Evolutionary conservation across 2,888 invertebrate genomes (phyloP), one percentile per base, ranked within the genome.

Genomic region (Folsomia candida): DNA sequence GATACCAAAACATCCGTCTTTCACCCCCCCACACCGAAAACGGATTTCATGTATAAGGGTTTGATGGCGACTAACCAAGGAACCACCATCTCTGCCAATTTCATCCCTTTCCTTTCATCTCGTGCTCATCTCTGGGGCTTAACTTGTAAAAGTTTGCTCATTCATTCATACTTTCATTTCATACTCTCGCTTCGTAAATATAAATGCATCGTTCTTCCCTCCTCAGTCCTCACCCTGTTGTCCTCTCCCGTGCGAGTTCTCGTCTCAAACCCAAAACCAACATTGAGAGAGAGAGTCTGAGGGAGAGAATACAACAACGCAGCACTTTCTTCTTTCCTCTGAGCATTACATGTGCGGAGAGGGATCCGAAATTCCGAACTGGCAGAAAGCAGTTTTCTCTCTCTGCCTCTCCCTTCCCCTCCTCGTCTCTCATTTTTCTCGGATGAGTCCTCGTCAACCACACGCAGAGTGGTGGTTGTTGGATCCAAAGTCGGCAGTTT

Each of bases 91-190:
- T n/a, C 54, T 20, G 4, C 54, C 18, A 54, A 54, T 54, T 54
- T 54, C 54, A 54, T 54, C 54, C 54, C 54, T 54, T 22, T n/a
- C n/a, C 4, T 20, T 54, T 22, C 37, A 37, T 37, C 22, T 54
- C 20, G 4, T 22, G 18, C 54, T 54, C 54, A 54, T 54, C 54
- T 54, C 54, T 20, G 18, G 54, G 54, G 54, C 54, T 54, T 54
- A 54, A 54, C 54, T 54, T 54, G 54, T 54, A 54, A 54, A 54
- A 54, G 54, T 54, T 54, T 54, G 54, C 54, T 54, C 54, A 54
- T 54, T 54, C 54, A 54, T 22, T 54, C 54, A 22, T 54, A 22
- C n/a, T 22, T 54, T 54, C 54, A 54, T 54, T 22, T 54, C 54
- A 54, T 54, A 18, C 54, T 22, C 47, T 47, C 54, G 37, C 37